Evolutionary conservation across 1,140 invertebrate species (phyloP).

Genomic region (Eupeodes corollae): DNA sequence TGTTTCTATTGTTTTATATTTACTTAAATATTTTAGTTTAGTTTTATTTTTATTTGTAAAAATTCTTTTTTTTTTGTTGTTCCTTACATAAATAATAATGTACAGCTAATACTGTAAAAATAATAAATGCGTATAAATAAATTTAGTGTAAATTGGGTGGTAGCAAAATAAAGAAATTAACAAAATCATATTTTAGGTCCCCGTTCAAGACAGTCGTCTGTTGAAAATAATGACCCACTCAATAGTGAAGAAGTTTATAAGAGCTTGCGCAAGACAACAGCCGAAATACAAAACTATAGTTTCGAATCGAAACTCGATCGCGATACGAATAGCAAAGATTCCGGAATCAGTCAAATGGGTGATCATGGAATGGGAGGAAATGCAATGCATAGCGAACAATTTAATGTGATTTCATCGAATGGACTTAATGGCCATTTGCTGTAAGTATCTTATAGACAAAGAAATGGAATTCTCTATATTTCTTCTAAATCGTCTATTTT

Average conservation of each 20-base stretch:
- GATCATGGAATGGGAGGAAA: conserved; percentile 3
- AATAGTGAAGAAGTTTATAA: conserved; percentile 80
- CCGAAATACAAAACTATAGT: conserved; percentile 82
- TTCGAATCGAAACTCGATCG: conserved; percentile 48
- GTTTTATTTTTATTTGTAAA: too few species aligned
- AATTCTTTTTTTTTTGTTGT: neutral
- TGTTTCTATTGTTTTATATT: neutral
- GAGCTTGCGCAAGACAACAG: conserved; percentile 78
- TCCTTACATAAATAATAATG: neutral
- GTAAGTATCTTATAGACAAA: too few species aligned
- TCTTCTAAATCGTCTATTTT: neutral
- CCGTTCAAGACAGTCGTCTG: conserved; percentile 32
- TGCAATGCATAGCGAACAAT: conserved; percentile 13
- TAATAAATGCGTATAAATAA: neutral
- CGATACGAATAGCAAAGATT: conserved; percentile 77
- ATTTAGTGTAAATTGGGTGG: neutral
- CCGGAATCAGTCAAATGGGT: conserved; percentile 75
- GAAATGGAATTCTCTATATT: too few species aligned
- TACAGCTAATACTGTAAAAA: neutral
- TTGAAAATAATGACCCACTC: conserved; percentile 50
- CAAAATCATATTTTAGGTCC: conserved; percentile 12
- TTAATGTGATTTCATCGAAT: conserved; percentile 35
- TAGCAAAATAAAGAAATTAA: neutral
- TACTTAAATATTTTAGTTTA: too few species aligned
- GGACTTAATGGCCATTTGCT: conserved; percentile 43